phyloP scores from a whole-genome alignment of 1,140 invertebrate species.

The Chlorops oryzae region DNA sequence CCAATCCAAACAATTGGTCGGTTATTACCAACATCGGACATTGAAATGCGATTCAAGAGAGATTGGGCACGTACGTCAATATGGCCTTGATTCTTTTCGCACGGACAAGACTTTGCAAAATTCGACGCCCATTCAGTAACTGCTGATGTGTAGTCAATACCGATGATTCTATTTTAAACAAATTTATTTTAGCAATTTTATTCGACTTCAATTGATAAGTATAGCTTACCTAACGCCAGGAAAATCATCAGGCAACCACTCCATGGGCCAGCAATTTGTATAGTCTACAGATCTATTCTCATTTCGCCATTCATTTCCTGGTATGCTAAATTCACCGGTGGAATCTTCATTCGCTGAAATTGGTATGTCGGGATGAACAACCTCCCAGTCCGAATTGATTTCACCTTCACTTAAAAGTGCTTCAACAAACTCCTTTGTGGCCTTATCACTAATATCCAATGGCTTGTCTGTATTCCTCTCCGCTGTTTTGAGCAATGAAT shows the following conservation, averaged over 20 bases:
- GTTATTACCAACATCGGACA: conserved; percentile 60
- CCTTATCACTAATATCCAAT: conserved; percentile 37
- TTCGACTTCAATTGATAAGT: neutral
- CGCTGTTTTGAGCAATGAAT: conserved; percentile 8
- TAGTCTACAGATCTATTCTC: conserved; percentile 38
- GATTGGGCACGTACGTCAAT: conserved; percentile 57
- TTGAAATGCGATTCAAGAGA: conserved; percentile 56
- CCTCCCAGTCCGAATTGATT: conserved; percentile 42
- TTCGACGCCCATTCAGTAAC: conserved; percentile 46
- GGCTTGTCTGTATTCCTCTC: conserved; percentile 15
- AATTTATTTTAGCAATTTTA: neutral
- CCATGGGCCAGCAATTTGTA: conserved; percentile 70
- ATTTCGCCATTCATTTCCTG: conserved; percentile 42
- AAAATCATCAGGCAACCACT: conserved; percentile 68
- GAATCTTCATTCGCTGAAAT: conserved; percentile 30
- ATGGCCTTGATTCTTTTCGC: conserved; percentile 48
- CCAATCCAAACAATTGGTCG: conserved; percentile 68
- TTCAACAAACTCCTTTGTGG: conserved; percentile 42
- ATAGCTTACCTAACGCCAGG: conserved; percentile 30
- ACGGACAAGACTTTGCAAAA: conserved; percentile 47
- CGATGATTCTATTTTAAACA: conserved; percentile 27
- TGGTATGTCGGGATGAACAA: conserved; percentile 44
- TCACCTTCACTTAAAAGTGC: conserved; percentile 32
- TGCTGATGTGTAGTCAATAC: conserved; percentile 44
- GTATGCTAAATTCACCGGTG: conserved; percentile 33